Evolutionary conservation across 2,888 invertebrate species (phyloP), one percentile per base, ranked within the genome.

Genomic region (Acheta domesticus): DNA sequence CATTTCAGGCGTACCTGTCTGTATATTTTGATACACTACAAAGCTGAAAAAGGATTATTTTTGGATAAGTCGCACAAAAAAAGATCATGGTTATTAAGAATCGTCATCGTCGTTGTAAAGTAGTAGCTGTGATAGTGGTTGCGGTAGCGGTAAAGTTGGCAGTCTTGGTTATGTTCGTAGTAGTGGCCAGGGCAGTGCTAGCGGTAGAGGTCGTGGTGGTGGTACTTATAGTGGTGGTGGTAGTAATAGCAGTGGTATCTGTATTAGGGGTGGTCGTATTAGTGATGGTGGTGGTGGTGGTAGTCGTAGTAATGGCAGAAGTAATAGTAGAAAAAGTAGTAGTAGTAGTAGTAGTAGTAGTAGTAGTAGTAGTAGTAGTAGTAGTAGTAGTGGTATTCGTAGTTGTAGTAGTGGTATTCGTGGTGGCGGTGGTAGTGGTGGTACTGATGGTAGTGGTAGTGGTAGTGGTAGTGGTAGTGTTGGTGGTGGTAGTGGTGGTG

Each of bases 261-360:
- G 21, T 20, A 75, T 2, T 3, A 75, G 75, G 2, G 5, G 75
- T 75, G 5, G 21, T 3, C 2, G 75, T 20, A 75, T 2, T 75
- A n/a, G 21, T 75, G 5, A 8, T 75, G 5, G 75, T 20, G 21
- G 21, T 75, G 5, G 75, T 3, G 2, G 21, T 8, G 11, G 75
- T 75, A 3, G 75, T 75, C 3, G 75, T 75, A 2, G 21, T 5
- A 75, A 11, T 20, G 2, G 21, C 5, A 75, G 75, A 5, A 2
- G 4, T 75, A 75, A 3, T 20, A 75, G 21, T 75, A 75, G 75
- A 5, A 2, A 11, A 5, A 3, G 21, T 75, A 3, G 75, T 20
- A 75, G 75, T 23, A 75, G 75, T 75, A 75, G 21, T 75, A 75
- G 75, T 75, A 75, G 75, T 75, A 75, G 75, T 75, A 3, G 21